Evolutionary conservation across 2,888 invertebrate genomes (phyloP), one percentile per base, ranked within the genome.

Genomic region (Synanthedon myopaeformis): DNA sequence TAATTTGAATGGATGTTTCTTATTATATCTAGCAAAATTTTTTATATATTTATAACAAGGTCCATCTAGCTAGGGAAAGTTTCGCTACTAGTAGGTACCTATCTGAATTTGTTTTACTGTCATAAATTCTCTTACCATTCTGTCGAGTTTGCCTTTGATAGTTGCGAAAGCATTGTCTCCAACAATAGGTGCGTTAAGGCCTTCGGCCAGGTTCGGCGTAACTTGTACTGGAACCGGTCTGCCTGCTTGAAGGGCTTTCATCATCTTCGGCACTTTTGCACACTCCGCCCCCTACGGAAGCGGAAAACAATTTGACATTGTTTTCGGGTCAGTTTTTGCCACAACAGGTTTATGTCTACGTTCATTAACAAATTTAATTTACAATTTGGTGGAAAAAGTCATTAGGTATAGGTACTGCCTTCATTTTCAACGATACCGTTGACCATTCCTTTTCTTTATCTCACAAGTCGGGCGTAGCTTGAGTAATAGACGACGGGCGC

Each of bases 221-320:
- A 90, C 78, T 0, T 87, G 78, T 11, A 91, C 89, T 14, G 84
- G 65, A 0, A 91, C 84, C 0, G 93, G 93, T 59, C 88, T 84
- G 0, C 93, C 93, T 1, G 89, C 89, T 65, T 91, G 89, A 56
- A 94, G 61, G 0, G 94, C 92, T 57, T 89, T 90, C 61, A 91
- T 88, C 85, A 94, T 94, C 67, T 93, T 93, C 3, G 94, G 90
- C 70, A 94, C 94, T 59, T 91, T 89, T 61, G 94, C 92, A 49
- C 95, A 92, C 76, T 96, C 96, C 0, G 93, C 95, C 11, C 95
- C 95, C 92, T 91, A 66, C 5, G 35, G 13, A 35, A 35, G 35
- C 35, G 35, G 35, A 35, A 35, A 8, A 35, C 35, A 35, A 35
- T 35, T 35, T 8, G 35, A 10, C 10, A 14, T 3, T 11, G 17